Conservation (phyloP, 2,797 vertebrate species). For the Ataeniobius toweri region DNA sequence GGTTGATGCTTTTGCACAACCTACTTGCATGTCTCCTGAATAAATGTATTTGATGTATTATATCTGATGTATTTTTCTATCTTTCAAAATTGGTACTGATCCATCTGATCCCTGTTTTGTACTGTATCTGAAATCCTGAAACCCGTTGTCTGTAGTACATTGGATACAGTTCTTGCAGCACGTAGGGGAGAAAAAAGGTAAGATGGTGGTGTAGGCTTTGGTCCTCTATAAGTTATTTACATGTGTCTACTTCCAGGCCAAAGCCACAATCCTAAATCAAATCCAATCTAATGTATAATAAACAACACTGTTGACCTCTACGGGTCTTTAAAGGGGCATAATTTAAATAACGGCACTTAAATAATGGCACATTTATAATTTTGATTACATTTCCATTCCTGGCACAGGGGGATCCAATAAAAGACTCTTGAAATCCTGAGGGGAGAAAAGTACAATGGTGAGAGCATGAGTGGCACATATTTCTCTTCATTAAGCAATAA, state of each 20-base stretch:
- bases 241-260: constrained; percentile 36
- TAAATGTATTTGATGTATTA: constrained; percentile 48
- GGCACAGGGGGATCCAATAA: constrained; percentile 36
- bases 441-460: constrained; percentile 65
- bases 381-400: constrained; percentile 2
- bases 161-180: constrained; percentile 25
- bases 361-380: not conserved
- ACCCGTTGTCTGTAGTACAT: constrained; percentile 46
- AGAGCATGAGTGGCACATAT: constrained; percentile 68
- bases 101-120: constrained; percentile 24
- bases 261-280: constrained; percentile 28
- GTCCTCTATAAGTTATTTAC: constrained; percentile 55
- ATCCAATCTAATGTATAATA: constrained; percentile 37
- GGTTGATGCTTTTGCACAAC: constrained; percentile 40
- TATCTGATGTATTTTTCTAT: constrained; percentile 27
- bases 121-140: constrained; percentile 42
- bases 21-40: constrained; percentile 39
- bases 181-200: constrained; percentile 7
- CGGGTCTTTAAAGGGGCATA: constrained; percentile 55
- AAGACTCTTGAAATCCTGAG: constrained; percentile 48
- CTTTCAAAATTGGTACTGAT: constrained; percentile 49
- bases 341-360: constrained; percentile 62
- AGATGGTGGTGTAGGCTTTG: constrained; percentile 32
- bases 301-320: constrained; percentile 25
- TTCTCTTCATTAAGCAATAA: constrained; percentile 81